A percentile compares a stretch with the other conserved stretches of the same genome.
Evolutionary conservation across 1,140 invertebrate genomes (phyloP).

Genomic region (Tetramorium alpestre): DNA sequence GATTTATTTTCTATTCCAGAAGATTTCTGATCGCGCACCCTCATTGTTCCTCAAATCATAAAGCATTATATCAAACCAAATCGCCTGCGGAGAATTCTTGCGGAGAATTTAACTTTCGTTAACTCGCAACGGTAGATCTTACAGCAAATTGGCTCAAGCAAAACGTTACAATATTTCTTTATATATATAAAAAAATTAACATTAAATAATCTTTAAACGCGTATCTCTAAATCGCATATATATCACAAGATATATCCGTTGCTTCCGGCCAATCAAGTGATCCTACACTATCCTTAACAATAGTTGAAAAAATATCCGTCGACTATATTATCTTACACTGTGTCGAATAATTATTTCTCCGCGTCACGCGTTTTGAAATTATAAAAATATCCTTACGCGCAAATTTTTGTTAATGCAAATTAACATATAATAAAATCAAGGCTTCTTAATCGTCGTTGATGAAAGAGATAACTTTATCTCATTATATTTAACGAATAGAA

Average conservation of each 20-base stretch:
- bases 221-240: neutral
- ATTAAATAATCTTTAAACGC: neutral
- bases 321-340: neutral
- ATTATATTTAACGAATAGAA: constrained; percentile 3
- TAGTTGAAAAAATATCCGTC: neutral
- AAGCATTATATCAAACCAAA: neutral
- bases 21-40: neutral
- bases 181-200: neutral
- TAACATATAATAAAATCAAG: constrained; percentile 11
- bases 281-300: neutral
- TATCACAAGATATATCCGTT: neutral
- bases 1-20: neutral
- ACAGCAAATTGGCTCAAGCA: neutral
- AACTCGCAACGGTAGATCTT: neutral
- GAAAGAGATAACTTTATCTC: constrained; percentile 25
- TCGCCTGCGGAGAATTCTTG: neutral
- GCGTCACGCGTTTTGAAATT: neutral
- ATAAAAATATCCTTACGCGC: neutral
- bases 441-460: neutral
- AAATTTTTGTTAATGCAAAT: constrained; percentile 9
- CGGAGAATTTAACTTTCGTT: neutral
- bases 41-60: neutral
- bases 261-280: neutral
- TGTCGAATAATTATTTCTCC: neutral
- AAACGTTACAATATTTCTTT: neutral